Conservation (phyloP, 2,113 vertebrate genomes). For the Telmatochromis bifrenatus region DNA sequence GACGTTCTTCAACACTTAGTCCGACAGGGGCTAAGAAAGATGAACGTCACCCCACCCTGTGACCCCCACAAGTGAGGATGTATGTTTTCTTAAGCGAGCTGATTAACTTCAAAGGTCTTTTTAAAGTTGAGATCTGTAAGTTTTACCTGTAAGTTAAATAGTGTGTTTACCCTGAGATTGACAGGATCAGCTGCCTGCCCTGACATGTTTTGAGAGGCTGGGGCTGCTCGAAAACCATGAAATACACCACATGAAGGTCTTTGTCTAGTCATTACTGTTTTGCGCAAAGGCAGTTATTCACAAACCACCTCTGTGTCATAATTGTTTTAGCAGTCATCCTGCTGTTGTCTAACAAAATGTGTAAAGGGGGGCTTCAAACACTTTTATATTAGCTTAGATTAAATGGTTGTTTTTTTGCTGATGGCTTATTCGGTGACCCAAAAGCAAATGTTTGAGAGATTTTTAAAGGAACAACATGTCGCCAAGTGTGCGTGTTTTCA, state of each 20-base stretch:
- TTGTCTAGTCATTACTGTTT: not conserved
- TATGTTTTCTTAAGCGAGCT: not conserved
- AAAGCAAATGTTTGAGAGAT: not conserved
- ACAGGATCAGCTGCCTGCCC: not conserved
- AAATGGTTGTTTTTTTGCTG: not conserved
- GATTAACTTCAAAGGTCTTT: conserved; percentile 29
- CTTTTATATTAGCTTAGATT: not conserved
- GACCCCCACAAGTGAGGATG: not conserved
- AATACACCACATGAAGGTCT: not conserved
- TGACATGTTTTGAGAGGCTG: not conserved
- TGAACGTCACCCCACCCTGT: not conserved
- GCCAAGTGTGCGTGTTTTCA: not conserved
- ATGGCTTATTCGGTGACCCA: not conserved
- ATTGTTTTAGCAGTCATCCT: not conserved
- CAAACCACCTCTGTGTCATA: not conserved
- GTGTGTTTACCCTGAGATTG: conserved; percentile 13
- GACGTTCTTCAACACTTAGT: not conserved
- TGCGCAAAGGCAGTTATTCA: not conserved
- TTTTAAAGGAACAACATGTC: not conserved
- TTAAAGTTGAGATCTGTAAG: not conserved
- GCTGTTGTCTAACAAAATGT: not conserved
- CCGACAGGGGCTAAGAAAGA: not conserved
- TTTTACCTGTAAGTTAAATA: not conserved
- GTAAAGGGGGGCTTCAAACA: not conserved
- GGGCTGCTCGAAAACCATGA: not conserved